Evolutionary conservation across 2,888 invertebrate species (phyloP), one percentile per base, ranked within the genome.

Genomic region (Subacronicta megacephala): DNA sequence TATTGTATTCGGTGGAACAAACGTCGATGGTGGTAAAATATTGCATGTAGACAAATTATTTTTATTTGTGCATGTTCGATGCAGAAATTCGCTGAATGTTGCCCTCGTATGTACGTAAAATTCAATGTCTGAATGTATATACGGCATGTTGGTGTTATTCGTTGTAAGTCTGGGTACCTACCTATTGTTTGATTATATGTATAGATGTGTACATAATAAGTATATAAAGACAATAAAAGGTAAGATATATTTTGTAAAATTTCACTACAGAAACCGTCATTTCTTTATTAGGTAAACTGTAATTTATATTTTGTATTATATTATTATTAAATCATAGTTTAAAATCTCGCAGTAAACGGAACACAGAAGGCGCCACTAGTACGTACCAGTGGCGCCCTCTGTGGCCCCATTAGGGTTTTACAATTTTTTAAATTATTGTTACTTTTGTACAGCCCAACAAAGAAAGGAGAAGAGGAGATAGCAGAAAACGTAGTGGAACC

Each of bases 391-490:
- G 10, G 41, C 16, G 41, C 16, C 41, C 41, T 42, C 26, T 26
- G 0, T n/a, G n/a, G n/a, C 16, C 0, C 1, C 0, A 7, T 13
- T 15, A 26, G 16, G 26, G 16, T 15, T 15, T 13, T 15, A 23
- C 4, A n/a, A n/a, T n/a, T n/a, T n/a, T n/a, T n/a, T n/a, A n/a
- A 36, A 62, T 41, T 0, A 1, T 18, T 13, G 4, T 13, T 13
- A 70, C 29, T 56, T 45, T 58, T 31, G 50, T 63, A 35, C 81
- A 93, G 94, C 79, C 90, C 87, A 78, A 94, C 87, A 85, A 95
- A 90, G 85, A 95, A 92, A 85, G 94, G 87, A 72, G 95, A 92
- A 75, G 90, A 85, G n/a, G 84, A 82, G 35, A 64, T 75, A 2
- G 55, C 82, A 1, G 92, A 90, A 53, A 84, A 62, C 29, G 79